Evolutionary conservation across 2,113 vertebrate genomes (phyloP), one percentile per base, ranked within the genome.

Genomic region (Nicator chloris): DNA sequence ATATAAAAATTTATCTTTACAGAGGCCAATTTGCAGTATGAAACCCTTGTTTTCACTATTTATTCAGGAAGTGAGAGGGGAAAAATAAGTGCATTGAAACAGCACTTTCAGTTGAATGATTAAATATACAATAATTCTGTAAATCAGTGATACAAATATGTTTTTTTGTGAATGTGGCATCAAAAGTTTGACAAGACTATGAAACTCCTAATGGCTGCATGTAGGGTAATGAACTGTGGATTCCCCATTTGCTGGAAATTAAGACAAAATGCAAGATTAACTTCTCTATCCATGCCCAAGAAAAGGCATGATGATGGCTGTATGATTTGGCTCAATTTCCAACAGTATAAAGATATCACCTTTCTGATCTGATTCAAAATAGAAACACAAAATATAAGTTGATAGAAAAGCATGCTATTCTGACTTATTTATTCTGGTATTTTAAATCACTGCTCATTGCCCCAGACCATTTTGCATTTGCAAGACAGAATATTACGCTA

Each of bases 1-100:
- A 95, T 80, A 86, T 12, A 92, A 97, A 96, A 95, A 68, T 26
- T 50, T 90, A 86, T 91, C 93, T 90, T 94, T 93, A 91, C 65
- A 96, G 81, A 93, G 54, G 73, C 44, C 28, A 30, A 89, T 94
- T 93, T 95, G 93, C 15, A 81, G 40, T 91, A 61, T 6, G 35
- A 63, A 93, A 93, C 21, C n/a, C 39, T 94, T 69, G 39, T 56
- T 83, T 86, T 81, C 54, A 50, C 68, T 73, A n/a, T 91, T 75
- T 92, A 88, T 84, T 90, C 54, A 47, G 65, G 72, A 93, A 78
- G 65, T 45, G 10, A 85, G 13, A 81, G 15, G 28, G 61, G 89
- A 92, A 71, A 49, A 84, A 56, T 17, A 14, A 45, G 23, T 44
- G 9, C 33, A 30, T 11, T 31, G 72, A 80, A 86, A 82, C 14